A percentile compares a stretch with the other conserved stretches of the same genome.
Conservation (phyloP, 2,797 vertebrate genomes). For the Acanthornis magna region DNA sequence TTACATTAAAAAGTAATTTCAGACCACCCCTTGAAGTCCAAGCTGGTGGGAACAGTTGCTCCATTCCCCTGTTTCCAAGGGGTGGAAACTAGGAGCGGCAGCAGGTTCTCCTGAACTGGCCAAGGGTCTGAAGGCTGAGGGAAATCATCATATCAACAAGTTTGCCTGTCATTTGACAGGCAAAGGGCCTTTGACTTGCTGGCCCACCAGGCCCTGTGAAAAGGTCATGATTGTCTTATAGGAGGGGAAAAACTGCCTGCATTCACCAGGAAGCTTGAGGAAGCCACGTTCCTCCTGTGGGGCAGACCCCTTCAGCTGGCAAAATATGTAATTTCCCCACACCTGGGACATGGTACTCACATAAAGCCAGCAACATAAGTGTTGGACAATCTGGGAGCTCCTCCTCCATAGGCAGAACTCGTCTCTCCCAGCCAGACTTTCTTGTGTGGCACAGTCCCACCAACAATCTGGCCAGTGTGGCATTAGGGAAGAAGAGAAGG, state of each 20-base stretch:
- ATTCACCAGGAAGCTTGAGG: neutral
- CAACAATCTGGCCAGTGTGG: constrained; percentile 62
- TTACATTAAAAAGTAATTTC: neutral
- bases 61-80: neutral
- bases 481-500: neutral
- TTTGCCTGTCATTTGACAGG: neutral
- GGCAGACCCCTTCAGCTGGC: neutral
- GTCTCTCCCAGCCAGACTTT: constrained; percentile 94
- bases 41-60: neutral
- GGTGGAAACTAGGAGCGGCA: neutral
- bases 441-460: constrained; percentile 75
- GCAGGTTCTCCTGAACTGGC: neutral
- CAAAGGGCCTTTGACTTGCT: neutral
- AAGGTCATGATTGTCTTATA: neutral
- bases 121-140: neutral
- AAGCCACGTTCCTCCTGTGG: rapidly evolving
- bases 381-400: constrained; percentile 85
- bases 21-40: neutral
- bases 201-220: neutral
- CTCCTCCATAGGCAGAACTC: constrained; percentile 91
- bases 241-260: rapidly evolving
- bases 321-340: neutral
- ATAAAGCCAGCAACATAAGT: constrained; percentile 91
- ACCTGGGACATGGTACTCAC: constrained; percentile 70
- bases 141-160: neutral